phyloP scores from a whole-genome alignment of 2,888 invertebrate genomes.

The Acanthosepion pharaonis region DNA sequence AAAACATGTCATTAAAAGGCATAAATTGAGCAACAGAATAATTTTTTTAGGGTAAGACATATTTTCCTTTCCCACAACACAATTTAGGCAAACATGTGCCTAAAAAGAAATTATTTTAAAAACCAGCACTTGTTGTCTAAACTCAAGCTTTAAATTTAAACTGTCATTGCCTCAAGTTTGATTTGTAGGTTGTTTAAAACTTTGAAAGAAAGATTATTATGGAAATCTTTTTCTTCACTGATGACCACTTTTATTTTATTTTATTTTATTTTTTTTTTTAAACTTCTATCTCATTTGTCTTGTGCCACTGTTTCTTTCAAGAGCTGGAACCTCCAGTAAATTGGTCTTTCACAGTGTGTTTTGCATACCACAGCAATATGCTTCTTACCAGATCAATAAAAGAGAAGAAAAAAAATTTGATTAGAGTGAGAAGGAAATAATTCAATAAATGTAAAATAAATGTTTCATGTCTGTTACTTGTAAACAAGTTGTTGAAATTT shows the following conservation, averaged over 20 bases:
- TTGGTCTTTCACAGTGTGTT: constrained; percentile 20
- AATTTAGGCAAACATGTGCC: no score
- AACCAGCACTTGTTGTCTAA: no score
- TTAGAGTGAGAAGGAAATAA: background rate
- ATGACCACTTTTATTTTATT: background rate
- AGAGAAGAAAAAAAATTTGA: background rate
- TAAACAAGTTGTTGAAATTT: constrained; percentile 8
- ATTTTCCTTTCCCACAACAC: no score
- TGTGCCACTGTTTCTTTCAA: background rate
- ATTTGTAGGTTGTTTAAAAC: no score
- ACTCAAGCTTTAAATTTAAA: no score
- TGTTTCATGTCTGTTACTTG: constrained; percentile 9
- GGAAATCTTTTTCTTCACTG: background rate
- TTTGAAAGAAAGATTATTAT: background rate
- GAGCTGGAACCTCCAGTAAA: constrained; percentile 6
- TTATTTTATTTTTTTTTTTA: no score
- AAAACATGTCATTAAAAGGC: no score
- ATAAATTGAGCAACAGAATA: no score
- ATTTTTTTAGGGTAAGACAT: no score
- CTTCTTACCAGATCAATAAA: constrained; percentile 6
- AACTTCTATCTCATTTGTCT: constrained; percentile 35
- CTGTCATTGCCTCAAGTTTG: no score
- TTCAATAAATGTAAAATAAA: background rate
- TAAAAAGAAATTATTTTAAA: no score
- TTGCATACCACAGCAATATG: constrained; percentile 4